These are phyloP conservation scores for Drosophila diplacantha DNA, from an alignment of 2,888 invertebrate genomes.

Conservation along the genomic window DNA sequence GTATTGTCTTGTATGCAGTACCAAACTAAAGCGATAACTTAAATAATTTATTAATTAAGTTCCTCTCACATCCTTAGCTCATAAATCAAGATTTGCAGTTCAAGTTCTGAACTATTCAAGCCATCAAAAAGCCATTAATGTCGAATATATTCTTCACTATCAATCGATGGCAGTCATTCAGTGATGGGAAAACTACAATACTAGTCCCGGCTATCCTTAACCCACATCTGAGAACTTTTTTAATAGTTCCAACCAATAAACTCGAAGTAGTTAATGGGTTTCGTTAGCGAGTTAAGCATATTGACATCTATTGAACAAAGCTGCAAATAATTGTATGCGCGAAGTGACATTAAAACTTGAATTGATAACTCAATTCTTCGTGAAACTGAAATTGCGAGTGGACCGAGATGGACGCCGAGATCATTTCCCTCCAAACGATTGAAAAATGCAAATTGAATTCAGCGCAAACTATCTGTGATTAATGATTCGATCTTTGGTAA, in stretches of 20 bases:
- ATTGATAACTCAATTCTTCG: slow-evolving; percentile 13
- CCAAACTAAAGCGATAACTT: neutral
- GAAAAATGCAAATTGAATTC: slow-evolving; percentile 49
- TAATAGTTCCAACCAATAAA: neutral
- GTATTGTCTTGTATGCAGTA: neutral
- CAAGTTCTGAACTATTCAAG: neutral
- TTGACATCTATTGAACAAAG: slow-evolving; percentile 9
- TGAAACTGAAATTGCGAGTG: slow-evolving; percentile 31
- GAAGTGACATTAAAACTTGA: slow-evolving; percentile 15
- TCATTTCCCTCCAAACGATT: slow-evolving; percentile 20
- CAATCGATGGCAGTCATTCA: neutral
- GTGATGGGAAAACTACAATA: neutral
- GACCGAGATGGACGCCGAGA: neutral
- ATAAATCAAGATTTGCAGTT: neutral
- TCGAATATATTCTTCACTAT: neutral
- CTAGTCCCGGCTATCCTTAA: slow-evolving; percentile 20
- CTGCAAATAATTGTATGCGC: slow-evolving; percentile 21
- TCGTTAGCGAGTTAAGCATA: slow-evolving; percentile 11
- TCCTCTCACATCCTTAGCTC: neutral
- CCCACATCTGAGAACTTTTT: slow-evolving; percentile 12
- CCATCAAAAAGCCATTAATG: neutral
- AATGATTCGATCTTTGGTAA: slow-evolving; percentile 52
- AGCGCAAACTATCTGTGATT: slow-evolving; percentile 50
- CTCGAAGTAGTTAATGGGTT: slow-evolving; percentile 8
- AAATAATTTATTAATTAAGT: neutral